Percentiles rank a stretch among this genome's conserved stretches.
Conservation (phyloP, 2,797 vertebrate genomes). For the Peromyscus attwateri region DNA sequence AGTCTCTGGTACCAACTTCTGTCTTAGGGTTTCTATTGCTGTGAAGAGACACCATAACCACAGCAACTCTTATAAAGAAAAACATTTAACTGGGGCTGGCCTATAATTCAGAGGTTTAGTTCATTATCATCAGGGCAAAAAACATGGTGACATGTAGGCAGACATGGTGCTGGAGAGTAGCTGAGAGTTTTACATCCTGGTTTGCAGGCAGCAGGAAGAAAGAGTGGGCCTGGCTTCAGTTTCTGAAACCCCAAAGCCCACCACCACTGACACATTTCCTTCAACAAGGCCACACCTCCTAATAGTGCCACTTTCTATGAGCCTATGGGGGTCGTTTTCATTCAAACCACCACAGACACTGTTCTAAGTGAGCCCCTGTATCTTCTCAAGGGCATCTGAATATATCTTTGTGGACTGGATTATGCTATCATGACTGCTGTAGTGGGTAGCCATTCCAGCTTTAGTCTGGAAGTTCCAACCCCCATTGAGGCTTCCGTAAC, state of each 20-base stretch:
- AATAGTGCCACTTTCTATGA: neutral
- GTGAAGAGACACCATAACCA: neutral
- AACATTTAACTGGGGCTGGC: neutral
- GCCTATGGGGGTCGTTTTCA: neutral
- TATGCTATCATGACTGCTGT: neutral
- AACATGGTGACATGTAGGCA: neutral
- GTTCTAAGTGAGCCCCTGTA: neutral
- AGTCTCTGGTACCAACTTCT: neutral
- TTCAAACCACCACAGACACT: neutral
- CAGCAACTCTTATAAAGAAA: neutral
- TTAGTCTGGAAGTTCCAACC: too few relatives aligned
- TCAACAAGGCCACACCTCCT: neutral
- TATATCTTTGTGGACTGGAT: neutral
- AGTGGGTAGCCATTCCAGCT: too few relatives aligned
- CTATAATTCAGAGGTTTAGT: neutral
- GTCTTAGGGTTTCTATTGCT: neutral
- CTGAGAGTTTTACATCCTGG: neutral
- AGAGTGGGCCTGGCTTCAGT: neutral
- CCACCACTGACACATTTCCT: neutral
- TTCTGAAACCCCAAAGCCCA: neutral
- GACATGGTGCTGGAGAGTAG: neutral
- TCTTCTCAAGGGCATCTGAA: neutral
- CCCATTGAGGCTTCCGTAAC: too few relatives aligned
- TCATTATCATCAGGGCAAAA: neutral
- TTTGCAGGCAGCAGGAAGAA: neutral